A percentile compares a stretch with the other conserved stretches of the same genome.
phyloP scores from a whole-genome alignment of 92 coral and sea anemone species.

The Parazoanthus darwini region DNA sequence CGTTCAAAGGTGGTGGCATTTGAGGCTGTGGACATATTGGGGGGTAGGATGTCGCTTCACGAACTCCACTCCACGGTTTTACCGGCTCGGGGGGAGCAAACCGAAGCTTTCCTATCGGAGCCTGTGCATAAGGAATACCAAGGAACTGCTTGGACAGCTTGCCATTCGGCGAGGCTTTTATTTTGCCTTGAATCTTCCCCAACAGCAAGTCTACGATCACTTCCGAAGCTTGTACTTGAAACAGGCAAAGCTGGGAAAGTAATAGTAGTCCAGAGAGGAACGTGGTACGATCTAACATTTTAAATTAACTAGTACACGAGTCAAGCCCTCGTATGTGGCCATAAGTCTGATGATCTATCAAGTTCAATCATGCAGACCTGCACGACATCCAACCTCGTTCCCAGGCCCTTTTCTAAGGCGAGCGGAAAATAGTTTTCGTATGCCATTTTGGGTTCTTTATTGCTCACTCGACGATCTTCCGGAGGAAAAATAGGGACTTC shows the following conservation, averaged over 20 bases:
- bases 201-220: constrained; percentile 46
- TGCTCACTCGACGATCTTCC: too few species aligned
- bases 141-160: constrained; percentile 60
- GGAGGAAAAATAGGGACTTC: too few species aligned
- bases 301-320: too few species aligned
- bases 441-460: too few species aligned
- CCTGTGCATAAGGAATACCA: constrained; percentile 78
- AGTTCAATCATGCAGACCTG: too few species aligned
- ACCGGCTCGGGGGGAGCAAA: constrained; percentile 71
- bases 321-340: too few species aligned
- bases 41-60: constrained; percentile 51
- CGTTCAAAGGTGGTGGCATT: background rate
- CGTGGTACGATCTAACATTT: too few species aligned
- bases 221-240: background rate
- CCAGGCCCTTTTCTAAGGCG: too few species aligned
- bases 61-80: constrained; percentile 66
- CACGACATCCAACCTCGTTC: too few species aligned
- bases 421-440: too few species aligned
- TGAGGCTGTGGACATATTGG: constrained; percentile 63
- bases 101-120: constrained; percentile 75
- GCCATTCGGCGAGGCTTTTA: constrained; percentile 48
- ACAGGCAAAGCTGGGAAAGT: background rate
- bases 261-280: background rate
- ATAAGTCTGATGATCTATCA: too few species aligned
- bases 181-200: constrained; percentile 68